These are phyloP conservation scores for Rousettus madagascariensis DNA, from an alignment of 2,797 vertebrate genomes.

Conservation along the genomic window DNA sequence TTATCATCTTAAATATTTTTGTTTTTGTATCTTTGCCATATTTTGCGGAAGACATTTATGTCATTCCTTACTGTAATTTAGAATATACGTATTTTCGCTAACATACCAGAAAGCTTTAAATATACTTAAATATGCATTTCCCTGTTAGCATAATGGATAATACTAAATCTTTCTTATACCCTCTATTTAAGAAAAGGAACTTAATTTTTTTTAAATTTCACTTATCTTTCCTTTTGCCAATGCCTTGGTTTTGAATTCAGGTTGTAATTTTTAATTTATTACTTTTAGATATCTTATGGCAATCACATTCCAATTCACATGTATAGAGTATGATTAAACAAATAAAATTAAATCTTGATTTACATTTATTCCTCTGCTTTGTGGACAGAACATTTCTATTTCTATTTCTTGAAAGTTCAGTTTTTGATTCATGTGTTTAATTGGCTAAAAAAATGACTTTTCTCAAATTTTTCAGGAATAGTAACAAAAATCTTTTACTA, in stretches of 20 bases:
- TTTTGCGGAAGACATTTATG: background rate
- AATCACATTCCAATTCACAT: background rate
- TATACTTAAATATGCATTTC: background rate
- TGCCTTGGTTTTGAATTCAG: background rate
- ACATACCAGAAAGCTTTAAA: background rate
- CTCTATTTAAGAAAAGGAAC: background rate
- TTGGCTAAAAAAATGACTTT: background rate
- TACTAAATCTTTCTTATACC: background rate
- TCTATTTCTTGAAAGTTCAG: background rate
- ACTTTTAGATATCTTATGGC: background rate
- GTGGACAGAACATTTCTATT: slow-evolving; percentile 15
- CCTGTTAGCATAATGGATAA: background rate
- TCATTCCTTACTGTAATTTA: background rate
- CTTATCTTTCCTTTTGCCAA: background rate
- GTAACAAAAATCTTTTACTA: background rate
- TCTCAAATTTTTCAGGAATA: background rate
- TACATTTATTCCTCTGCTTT: background rate
- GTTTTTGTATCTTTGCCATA: background rate
- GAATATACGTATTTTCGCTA: background rate
- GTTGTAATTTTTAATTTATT: background rate
- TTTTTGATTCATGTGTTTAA: background rate
- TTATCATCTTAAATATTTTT: background rate
- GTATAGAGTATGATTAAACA: background rate
- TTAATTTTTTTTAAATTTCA: background rate
- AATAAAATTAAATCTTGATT: background rate